Evolutionary conservation across 2,113 vertebrate genomes (phyloP).

Genomic region (Danio rerio): GRCz12tu NC_133176.1:3778001-3778500

Average conservation of each 20-base stretch:
- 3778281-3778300: conserved; percentile 33
- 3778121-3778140: too few relatives aligned
- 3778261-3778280: conserved; percentile 31
- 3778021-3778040: not conserved
- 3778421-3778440: conserved; percentile 98
- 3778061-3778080: not conserved
- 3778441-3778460: conserved; percentile 97
- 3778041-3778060: not conserved
- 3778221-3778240: too few relatives aligned
- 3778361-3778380: conserved; percentile 92
- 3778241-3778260: too few relatives aligned
- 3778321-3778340: conserved; percentile 55
- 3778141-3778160: too few relatives aligned
- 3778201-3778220: too few relatives aligned
- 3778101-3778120: too few relatives aligned
- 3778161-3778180: too few relatives aligned
- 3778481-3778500: not conserved
- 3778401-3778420: conserved; percentile 96
- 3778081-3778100: too few relatives aligned
- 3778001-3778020: not conserved
- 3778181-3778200: too few relatives aligned
- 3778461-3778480: conserved; percentile 95
- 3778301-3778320: conserved; percentile 38
- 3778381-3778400: conserved; percentile 94
- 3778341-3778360: conserved; percentile 98